These are phyloP conservation scores for Ctenochaetus hawaiiensis DNA, from an alignment of 2,797 vertebrate species.

Conservation along the genomic window DNA sequence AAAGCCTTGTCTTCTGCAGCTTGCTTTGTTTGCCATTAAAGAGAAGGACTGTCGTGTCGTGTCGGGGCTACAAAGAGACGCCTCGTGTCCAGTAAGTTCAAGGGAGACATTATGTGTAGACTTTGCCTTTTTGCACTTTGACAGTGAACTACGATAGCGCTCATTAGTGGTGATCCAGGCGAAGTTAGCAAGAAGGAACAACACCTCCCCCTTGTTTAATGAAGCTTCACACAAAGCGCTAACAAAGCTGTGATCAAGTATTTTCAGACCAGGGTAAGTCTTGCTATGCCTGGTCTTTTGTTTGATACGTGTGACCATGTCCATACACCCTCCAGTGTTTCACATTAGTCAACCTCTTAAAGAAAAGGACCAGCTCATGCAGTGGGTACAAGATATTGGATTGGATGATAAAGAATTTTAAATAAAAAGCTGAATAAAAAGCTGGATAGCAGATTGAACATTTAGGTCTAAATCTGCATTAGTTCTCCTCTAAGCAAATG, in stretches of 20 bases:
- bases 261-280: slow-evolving; percentile 29
- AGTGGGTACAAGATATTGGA: slow-evolving; percentile 23
- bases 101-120: not conserved
- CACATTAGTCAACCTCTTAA: slow-evolving; percentile 34
- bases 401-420: too few species aligned
- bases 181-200: slow-evolving; percentile 29
- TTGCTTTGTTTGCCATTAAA: not conserved
- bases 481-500: too few species aligned
- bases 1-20: not conserved
- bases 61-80: not conserved
- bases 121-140: slow-evolving; percentile 15
- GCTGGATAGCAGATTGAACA: too few species aligned
- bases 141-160: slow-evolving; percentile 36
- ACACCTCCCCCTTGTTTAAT: slow-evolving; percentile 59
- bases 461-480: too few species aligned
- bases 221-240: slow-evolving; percentile 31
- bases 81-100: not conserved
- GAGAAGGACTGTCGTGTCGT: not conserved
- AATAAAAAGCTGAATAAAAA: too few species aligned
- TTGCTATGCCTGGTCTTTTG: not conserved
- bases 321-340: slow-evolving; percentile 1
- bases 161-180: slow-evolving; percentile 45
- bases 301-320: slow-evolving; percentile 22
- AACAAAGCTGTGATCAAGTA: slow-evolving; percentile 33
- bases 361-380: slow-evolving; percentile 22